Base-by-base conservation (phyloP, 2,797 vertebrate genomes). In the Gambelia wislizenii region DNA sequence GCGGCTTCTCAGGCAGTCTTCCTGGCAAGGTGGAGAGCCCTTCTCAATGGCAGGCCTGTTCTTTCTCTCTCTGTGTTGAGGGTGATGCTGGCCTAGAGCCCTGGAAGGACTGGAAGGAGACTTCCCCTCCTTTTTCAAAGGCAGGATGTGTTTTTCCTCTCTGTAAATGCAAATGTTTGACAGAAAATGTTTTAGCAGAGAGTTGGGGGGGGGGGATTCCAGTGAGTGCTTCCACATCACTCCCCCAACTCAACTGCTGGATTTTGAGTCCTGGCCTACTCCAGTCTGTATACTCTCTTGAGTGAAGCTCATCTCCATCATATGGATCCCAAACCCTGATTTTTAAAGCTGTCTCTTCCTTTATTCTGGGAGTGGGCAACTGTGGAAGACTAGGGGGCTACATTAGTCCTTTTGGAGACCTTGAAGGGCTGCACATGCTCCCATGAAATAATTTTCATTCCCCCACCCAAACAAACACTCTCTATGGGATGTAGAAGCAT, bases 31-130 rank as follows among this genome's bases (percentile, higher is more conserved):
- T 20, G 54, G 78, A 49, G 47, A 83, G 56, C 3, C 49, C 42
- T 36, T 76, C n/a, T 89, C 84, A 89, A 89, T 86, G 10, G 78
- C 27, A 44, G 59, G 78, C 27, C 70, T 89, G 84, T 89, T 89
- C 78, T 86, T 86, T 86, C 69, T 86, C 70, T 10, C 6, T 69
- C 61, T 72, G 39, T 52, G 59, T 64, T 44, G 78, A 86, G 47
- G 47, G 36, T 1, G 70, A 56, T 44, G 76, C 59, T 89, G 84
- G 89, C 78, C 36, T 7, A 2, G n/a, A 69, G 89, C 89, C 89
- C 70, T 82, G 70, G 79, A 67, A 77, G 47, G 44, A 76, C 22
- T 4, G 70, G 76, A 52, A 30, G 84, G 70, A 77, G 59, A 42
- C 27, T 39, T 76, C 5, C 70, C 22, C 47, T 42, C 25, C 69